phyloP scores from a whole-genome alignment of 1,140 invertebrate genomes.

The Drosophila bocki region DNA sequence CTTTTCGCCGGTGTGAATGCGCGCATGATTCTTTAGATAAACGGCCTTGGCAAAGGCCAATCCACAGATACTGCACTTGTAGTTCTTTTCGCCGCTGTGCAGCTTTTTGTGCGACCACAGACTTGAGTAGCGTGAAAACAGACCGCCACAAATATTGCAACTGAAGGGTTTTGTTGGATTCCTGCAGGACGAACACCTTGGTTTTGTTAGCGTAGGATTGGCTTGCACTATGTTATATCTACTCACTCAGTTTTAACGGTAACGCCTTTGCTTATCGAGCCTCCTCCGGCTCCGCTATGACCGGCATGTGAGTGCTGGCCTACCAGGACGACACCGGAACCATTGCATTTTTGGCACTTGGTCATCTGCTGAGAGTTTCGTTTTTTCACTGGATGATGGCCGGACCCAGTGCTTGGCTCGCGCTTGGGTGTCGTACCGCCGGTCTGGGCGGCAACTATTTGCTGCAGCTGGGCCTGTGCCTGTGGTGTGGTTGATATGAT shows the following conservation, averaged over 20 bases:
- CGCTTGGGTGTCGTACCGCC: constrained; percentile 71
- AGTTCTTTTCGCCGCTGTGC: constrained; percentile 95
- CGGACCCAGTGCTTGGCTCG: constrained; percentile 66
- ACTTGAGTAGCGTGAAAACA: constrained; percentile 93
- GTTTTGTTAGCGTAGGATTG: constrained; percentile 37
- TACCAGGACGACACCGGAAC: constrained; percentile 93
- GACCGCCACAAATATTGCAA: constrained; percentile 94
- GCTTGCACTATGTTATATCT: constrained; percentile 13
- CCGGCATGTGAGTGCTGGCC: constrained; percentile 84
- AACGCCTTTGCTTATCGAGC: constrained; percentile 54
- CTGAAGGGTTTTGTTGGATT: constrained; percentile 90
- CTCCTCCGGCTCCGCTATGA: constrained; percentile 52
- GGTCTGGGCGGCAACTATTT: constrained; percentile 74
- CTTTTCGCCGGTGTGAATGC: constrained; percentile 93
- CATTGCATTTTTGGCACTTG: constrained; percentile 95
- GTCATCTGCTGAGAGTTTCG: constrained; percentile 92
- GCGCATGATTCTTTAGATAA: constrained; percentile 95
- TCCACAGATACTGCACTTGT: constrained; percentile 96
- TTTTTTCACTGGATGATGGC: constrained; percentile 93
- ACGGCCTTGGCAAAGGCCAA: constrained; percentile 96
- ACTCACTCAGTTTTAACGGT: constrained; percentile 82
- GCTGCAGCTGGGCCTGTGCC: constrained; percentile 74
- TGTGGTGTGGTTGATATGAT: constrained; percentile 80
- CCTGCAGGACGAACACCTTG: constrained; percentile 49
- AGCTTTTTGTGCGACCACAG: constrained; percentile 94